Percentiles rank a stretch among this genome's conserved stretches.
Evolutionary conservation across 2,113 vertebrate species (phyloP).

Genomic region (Peromyscus leucopus): DNA sequence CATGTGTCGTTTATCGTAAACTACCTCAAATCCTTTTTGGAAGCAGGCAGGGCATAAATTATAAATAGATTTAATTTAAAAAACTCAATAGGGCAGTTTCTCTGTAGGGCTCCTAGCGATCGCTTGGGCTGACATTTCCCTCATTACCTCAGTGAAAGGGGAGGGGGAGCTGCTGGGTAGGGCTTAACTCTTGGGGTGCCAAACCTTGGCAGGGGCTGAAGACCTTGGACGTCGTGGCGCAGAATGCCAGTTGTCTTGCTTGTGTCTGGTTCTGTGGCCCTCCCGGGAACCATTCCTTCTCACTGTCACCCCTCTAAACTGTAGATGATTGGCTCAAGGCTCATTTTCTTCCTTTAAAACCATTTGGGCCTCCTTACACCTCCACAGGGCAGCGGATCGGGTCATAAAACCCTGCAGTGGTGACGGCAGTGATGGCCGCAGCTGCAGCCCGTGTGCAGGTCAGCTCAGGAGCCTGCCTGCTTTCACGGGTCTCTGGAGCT

Average conservation of each 20-base stretch:
- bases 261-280: too few species aligned
- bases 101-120: slow-evolving; percentile 44
- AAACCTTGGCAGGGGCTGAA: accelerated
- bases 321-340: slow-evolving; percentile 11
- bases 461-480: slow-evolving; percentile 59
- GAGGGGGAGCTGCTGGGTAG: not conserved
- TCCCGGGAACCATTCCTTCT: not conserved
- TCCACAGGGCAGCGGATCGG: slow-evolving; percentile 76
- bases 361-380: slow-evolving; percentile 74
- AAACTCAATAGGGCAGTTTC: slow-evolving; percentile 75
- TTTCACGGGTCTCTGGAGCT: slow-evolving; percentile 71
- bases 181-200: slow-evolving; percentile 12
- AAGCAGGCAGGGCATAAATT: slow-evolving; percentile 78
- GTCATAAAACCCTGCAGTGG: slow-evolving; percentile 80
- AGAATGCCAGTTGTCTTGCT: accelerated
- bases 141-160: not conserved
- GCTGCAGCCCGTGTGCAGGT: slow-evolving; percentile 64
- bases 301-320: not conserved
- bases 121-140: slow-evolving; percentile 46
- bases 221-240: accelerated
- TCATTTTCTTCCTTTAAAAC: slow-evolving; percentile 69
- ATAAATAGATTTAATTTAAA: slow-evolving; percentile 80
- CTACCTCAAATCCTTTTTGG: slow-evolving; percentile 70
- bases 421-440: slow-evolving; percentile 44
- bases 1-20: slow-evolving; percentile 60